These are phyloP conservation scores for Hirudinaria manillensis DNA, from an alignment of 2,888 invertebrate species.

Conservation along the genomic window DNA sequence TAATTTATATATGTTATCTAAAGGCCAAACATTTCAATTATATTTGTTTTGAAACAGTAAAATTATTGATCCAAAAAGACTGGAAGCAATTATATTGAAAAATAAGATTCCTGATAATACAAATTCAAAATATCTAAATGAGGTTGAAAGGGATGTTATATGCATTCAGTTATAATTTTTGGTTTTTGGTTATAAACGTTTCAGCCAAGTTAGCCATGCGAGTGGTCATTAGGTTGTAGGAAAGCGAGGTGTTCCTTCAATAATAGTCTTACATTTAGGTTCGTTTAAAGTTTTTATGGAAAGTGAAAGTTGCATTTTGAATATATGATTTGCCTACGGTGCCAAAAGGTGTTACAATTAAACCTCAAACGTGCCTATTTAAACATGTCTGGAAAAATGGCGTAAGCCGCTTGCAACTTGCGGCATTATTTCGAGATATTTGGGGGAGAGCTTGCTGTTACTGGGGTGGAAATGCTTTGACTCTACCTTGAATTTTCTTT, in stretches of 20 bases:
- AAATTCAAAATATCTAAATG: too few species aligned
- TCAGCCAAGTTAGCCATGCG: constrained; percentile 21
- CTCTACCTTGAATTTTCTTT: neutral
- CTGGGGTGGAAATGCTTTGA: neutral
- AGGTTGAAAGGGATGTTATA: too few species aligned
- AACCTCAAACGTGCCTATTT: too few species aligned
- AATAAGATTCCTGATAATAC: too few species aligned
- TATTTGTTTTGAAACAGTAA: neutral
- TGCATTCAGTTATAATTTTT: constrained; percentile 5
- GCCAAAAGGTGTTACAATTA: too few species aligned
- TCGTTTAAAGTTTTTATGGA: too few species aligned
- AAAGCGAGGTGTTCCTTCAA: constrained; percentile 17
- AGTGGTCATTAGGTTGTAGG: constrained; percentile 23
- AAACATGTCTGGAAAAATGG: constrained; percentile 7
- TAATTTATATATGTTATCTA: too few species aligned
- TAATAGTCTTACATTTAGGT: constrained; percentile 24
- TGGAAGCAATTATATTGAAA: neutral
- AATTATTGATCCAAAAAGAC: neutral
- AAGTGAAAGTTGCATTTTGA: too few species aligned
- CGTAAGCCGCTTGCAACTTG: neutral
- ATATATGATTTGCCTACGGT: too few species aligned
- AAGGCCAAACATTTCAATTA: too few species aligned
- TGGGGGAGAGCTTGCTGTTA: too few species aligned
- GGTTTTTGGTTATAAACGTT: constrained; percentile 22
- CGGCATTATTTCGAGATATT: too few species aligned